phyloP scores from a whole-genome alignment of 23 tunicate genomes.

The Clavelina lepadiformis region DNA sequence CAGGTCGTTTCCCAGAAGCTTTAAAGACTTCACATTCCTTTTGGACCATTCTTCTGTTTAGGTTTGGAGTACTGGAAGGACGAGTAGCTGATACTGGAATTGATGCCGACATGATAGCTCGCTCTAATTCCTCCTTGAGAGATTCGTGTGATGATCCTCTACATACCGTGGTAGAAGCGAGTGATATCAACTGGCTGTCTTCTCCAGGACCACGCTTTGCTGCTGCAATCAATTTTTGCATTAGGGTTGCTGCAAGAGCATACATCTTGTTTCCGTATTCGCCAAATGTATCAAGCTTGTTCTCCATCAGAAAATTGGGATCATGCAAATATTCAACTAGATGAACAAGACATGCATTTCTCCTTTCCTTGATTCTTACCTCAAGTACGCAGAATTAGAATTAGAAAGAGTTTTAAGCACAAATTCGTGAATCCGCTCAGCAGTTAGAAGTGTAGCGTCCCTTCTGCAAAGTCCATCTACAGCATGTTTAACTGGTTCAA shows the following conservation, averaged over 20 bases:
- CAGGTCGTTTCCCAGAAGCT: slow-evolving; percentile 41
- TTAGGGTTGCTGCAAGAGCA: slow-evolving; percentile 41
- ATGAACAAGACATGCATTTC: slow-evolving; percentile 32
- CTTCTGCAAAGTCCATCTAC: slow-evolving; percentile 34
- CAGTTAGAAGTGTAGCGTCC: slow-evolving; percentile 21
- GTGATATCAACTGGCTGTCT: no score
- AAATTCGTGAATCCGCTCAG: no score
- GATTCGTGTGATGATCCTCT: slow-evolving; percentile 10
- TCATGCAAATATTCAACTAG: slow-evolving; percentile 41
- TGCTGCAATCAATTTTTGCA: slow-evolving; percentile 47
- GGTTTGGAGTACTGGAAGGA: slow-evolving; percentile 14
- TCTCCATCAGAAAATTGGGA: slow-evolving; percentile 27
- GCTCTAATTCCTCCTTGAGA: no score
- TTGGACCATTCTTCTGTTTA: slow-evolving; percentile 33
- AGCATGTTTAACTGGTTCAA: slow-evolving; percentile 17
- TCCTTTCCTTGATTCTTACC: slow-evolving; percentile 41
- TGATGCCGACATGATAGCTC: no score
- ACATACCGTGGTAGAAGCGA: slow-evolving; percentile 7
- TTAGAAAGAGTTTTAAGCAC: slow-evolving; percentile 25
- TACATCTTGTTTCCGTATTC: slow-evolving; percentile 41
- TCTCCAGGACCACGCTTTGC: slow-evolving; percentile 13
- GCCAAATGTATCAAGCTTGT: slow-evolving; percentile 41
- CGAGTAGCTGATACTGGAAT: slow-evolving; percentile 15
- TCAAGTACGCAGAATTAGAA: slow-evolving; percentile 15
- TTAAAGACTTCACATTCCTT: slow-evolving; percentile 46